Conservation (phyloP, 1,140 invertebrate species). For the Papilio dardanus region DNA sequence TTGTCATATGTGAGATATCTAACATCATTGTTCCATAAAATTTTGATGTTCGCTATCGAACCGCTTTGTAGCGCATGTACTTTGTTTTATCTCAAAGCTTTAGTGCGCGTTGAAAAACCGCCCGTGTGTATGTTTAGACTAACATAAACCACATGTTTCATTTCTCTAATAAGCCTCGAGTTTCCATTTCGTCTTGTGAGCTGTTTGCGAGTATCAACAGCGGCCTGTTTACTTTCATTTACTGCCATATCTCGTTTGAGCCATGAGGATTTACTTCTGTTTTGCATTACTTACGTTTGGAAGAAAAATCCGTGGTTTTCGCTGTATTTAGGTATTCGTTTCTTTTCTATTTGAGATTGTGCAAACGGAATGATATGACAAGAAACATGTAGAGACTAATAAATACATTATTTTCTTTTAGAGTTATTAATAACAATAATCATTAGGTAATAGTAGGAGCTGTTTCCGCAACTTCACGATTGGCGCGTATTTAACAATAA, state of each 20-base stretch:
- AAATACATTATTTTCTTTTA: not conserved
- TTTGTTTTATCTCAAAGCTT: too few relatives aligned
- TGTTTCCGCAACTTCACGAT: too few relatives aligned
- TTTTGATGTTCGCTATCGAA: too few relatives aligned
- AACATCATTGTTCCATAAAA: too few relatives aligned
- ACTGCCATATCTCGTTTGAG: not conserved
- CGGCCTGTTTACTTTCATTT: not conserved
- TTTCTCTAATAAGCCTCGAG: not conserved
- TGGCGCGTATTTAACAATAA: too few relatives aligned
- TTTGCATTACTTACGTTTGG: not conserved
- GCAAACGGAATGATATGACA: not conserved
- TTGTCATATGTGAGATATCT: too few relatives aligned
- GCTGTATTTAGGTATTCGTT: not conserved
- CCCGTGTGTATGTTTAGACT: too few relatives aligned
- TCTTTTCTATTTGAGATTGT: not conserved
- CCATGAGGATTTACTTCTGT: not conserved
- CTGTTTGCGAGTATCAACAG: not conserved
- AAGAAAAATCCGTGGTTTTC: not conserved
- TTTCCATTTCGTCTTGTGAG: not conserved
- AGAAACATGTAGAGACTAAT: not conserved
- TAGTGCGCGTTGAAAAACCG: too few relatives aligned
- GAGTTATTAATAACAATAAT: too few relatives aligned
- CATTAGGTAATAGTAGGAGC: too few relatives aligned
- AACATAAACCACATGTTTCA: slow-evolving; percentile 1
- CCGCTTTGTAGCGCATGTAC: too few relatives aligned